These are phyloP conservation scores for Lepidochitona cinerea DNA, from an alignment of 2,888 invertebrate species.

Conservation along the genomic window DNA sequence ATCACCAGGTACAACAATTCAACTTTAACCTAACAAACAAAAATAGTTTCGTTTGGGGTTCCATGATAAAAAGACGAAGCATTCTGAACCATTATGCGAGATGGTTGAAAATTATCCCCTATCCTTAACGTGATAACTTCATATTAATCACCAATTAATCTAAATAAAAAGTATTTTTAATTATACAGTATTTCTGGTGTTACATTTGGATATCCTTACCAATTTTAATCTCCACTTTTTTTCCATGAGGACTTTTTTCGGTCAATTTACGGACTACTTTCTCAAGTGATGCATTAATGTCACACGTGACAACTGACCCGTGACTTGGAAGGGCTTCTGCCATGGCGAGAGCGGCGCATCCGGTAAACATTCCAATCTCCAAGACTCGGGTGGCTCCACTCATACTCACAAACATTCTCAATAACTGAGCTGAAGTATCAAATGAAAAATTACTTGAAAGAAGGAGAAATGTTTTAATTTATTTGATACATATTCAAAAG, in stretches of 20 bases:
- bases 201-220: too few relatives aligned
- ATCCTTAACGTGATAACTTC: background rate
- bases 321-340: slow-evolving; percentile 52
- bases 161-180: too few relatives aligned
- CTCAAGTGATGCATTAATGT: slow-evolving; percentile 42
- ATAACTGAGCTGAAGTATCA: slow-evolving; percentile 39
- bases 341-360: slow-evolving; percentile 50
- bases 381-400: slow-evolving; percentile 43
- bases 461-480: too few relatives aligned
- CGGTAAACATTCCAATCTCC: slow-evolving; percentile 55
- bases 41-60: too few relatives aligned
- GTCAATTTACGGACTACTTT: slow-evolving; percentile 32
- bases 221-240: slow-evolving; percentile 40
- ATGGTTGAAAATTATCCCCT: too few relatives aligned
- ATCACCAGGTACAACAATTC: too few relatives aligned
- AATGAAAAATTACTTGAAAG: too few relatives aligned
- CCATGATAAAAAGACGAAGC: too few relatives aligned
- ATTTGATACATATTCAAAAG: too few relatives aligned
- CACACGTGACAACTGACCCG: slow-evolving; percentile 45
- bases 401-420: slow-evolving; percentile 49
- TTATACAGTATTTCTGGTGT: too few relatives aligned
- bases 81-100: too few relatives aligned
- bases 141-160: background rate
- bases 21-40: too few relatives aligned
- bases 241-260: slow-evolving; percentile 39